A percentile compares a stretch with the other conserved stretches of the same genome.
Evolutionary conservation across 53 echinoderm and acorn worm genomes (phyloP).

Genomic region (Stichopus horrens): DNA sequence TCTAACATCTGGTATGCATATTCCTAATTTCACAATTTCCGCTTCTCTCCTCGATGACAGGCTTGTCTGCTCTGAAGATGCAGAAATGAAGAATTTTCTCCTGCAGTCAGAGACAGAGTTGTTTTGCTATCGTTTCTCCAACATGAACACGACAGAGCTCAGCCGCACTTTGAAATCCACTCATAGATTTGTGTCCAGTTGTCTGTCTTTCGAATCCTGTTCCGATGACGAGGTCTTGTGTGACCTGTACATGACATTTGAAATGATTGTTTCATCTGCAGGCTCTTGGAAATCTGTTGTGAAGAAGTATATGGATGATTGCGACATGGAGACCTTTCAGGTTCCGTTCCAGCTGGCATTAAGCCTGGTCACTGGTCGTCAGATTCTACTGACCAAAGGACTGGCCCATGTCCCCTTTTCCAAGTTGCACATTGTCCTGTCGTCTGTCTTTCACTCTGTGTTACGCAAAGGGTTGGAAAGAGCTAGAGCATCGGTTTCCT

Average conservation of each 20-base stretch:
- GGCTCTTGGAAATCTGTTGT: conserved; percentile 62
- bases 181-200: conserved; percentile 60
- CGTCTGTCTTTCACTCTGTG: conserved; percentile 71
- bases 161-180: conserved; percentile 68
- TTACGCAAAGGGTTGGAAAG: conserved; percentile 58
- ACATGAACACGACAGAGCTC: conserved; percentile 79
- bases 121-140: conserved; percentile 77
- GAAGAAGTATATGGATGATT: conserved; percentile 71
- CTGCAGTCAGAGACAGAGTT: conserved; percentile 80
- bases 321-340: conserved; percentile 49
- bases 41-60: conserved; percentile 37
- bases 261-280: conserved; percentile 30
- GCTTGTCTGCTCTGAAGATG: conserved; percentile 71
- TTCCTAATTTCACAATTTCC: too few species aligned
- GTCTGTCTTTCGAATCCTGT: background rate
- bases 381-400: conserved; percentile 66
- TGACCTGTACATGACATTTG: conserved; percentile 38
- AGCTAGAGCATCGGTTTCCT: conserved; percentile 31
- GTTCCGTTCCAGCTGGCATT: conserved; percentile 87
- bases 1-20: too few species aligned
- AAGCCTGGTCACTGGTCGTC: conserved; percentile 62
- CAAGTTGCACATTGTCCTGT: conserved; percentile 68
- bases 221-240: background rate
- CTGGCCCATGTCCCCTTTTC: conserved; percentile 65
- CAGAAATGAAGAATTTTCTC: conserved; percentile 67